phyloP scores from a whole-genome alignment of 2,888 invertebrate species.

The Macrostomum cliftonense region DNA sequence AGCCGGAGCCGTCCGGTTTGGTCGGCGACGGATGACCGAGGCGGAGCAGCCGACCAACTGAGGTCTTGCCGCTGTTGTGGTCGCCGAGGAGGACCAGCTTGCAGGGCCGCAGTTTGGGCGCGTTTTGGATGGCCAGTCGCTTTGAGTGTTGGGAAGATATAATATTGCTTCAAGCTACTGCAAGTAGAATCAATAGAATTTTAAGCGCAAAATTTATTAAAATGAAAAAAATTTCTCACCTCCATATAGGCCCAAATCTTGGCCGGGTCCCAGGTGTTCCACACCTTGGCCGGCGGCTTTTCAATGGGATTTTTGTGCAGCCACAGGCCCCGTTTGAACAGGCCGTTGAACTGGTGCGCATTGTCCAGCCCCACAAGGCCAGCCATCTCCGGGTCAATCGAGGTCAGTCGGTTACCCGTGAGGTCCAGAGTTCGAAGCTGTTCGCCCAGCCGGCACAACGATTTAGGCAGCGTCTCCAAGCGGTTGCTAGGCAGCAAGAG shows the following conservation, averaged over 20 bases:
- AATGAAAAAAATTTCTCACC: constrained; percentile 2
- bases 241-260: constrained; percentile 27
- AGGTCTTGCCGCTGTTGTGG: constrained; percentile 29
- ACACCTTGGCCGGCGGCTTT: constrained; percentile 29
- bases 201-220: too few species aligned
- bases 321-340: constrained; percentile 30
- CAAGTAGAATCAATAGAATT: too few species aligned
- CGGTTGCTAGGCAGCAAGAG: constrained; percentile 23
- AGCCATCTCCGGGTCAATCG: constrained; percentile 26
- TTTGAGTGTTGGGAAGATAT: too few species aligned
- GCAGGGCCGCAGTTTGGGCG: constrained; percentile 24
- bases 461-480: constrained; percentile 22
- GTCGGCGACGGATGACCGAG: background rate
- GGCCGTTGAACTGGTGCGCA: constrained; percentile 27
- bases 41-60: constrained; percentile 14
- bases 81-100: constrained; percentile 28
- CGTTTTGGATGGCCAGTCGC: too few species aligned
- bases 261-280: constrained; percentile 28
- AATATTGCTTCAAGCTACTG: too few species aligned
- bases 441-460: constrained; percentile 23
- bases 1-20: constrained; percentile 12
- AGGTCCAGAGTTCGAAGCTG: constrained; percentile 23
- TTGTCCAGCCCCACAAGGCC: constrained; percentile 21
- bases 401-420: constrained; percentile 23
- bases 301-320: constrained; percentile 31